Percentiles rank a stretch among this genome's conserved stretches.
phyloP scores from a whole-genome alignment of 2,113 vertebrate genomes.

The Crotalus viridis region DNA sequence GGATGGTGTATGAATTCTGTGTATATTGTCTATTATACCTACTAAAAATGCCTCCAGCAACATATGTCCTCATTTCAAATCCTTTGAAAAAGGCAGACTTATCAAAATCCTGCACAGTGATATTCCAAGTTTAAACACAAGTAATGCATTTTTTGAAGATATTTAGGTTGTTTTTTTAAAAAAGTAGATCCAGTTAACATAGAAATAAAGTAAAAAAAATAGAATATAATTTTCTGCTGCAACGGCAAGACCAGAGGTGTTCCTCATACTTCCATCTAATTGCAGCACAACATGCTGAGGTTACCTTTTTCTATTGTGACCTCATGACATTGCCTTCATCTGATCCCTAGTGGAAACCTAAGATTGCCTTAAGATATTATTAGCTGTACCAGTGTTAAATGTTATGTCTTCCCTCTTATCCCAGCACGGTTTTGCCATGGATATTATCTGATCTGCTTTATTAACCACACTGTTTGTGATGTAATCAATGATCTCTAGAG shows the following conservation, averaged over 20 bases:
- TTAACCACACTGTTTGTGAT: not conserved
- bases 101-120: not conserved
- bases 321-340: not conserved
- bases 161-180: not conserved
- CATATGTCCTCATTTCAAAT: not conserved
- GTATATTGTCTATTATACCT: not conserved
- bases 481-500: not conserved
- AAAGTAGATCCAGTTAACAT: not conserved
- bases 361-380: not conserved
- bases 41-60: not conserved
- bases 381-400: not conserved
- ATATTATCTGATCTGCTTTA: not conserved
- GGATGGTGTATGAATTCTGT: not conserved
- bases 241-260: not conserved
- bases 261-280: not conserved
- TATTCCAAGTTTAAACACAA: not conserved
- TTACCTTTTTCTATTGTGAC: not conserved
- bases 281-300: not conserved
- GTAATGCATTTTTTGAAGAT: not conserved
- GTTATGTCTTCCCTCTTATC: not conserved
- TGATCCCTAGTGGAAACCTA: not conserved
- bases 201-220: not conserved
- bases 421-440: not conserved
- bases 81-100: not conserved
- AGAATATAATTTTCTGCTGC: not conserved